phyloP scores from a whole-genome alignment of 1,140 invertebrate species.

The Littorina saxatilis region DNA sequence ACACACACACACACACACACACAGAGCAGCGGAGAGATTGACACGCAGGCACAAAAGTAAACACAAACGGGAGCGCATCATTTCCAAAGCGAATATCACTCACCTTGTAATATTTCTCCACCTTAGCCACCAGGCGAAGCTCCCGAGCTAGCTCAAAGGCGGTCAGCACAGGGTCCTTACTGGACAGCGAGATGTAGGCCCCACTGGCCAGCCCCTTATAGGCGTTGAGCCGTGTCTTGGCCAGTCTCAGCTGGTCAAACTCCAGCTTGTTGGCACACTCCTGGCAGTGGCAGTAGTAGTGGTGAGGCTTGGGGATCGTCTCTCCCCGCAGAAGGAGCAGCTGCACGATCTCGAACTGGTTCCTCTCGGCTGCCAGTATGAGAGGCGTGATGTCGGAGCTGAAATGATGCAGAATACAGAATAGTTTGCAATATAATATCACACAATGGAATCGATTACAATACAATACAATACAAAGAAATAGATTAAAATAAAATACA shows the following conservation, averaged over 20 bases:
- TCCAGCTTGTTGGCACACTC: slow-evolving; percentile 77
- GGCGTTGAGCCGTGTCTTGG: slow-evolving; percentile 72
- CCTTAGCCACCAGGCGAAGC: slow-evolving; percentile 70
- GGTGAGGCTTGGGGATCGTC: slow-evolving; percentile 78
- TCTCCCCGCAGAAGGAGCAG: slow-evolving; percentile 72
- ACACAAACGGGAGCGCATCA: no score
- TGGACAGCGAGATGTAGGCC: slow-evolving; percentile 82
- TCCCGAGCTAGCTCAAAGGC: slow-evolving; percentile 81
- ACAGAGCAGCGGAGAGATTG: no score
- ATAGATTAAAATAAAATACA: no score
- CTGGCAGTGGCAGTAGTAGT: slow-evolving; percentile 79
- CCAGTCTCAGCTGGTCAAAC: slow-evolving; percentile 70
- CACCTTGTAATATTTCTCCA: slow-evolving; percentile 80
- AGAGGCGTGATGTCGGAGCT: slow-evolving; percentile 73
- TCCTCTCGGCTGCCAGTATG: slow-evolving; percentile 73
- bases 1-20: no score
- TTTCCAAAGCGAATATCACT: background rate
- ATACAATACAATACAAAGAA: no score
- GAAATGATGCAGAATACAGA: no score
- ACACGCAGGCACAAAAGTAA: no score
- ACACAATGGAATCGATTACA: no score
- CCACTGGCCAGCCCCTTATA: slow-evolving; percentile 74
- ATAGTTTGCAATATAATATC: no score
- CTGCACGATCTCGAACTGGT: slow-evolving; percentile 75
- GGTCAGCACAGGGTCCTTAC: slow-evolving; percentile 81